phyloP scores from a whole-genome alignment of 30 jellyfish, hydroid and myxozoan species.

The Pseudorhiza aurosa region DNA sequence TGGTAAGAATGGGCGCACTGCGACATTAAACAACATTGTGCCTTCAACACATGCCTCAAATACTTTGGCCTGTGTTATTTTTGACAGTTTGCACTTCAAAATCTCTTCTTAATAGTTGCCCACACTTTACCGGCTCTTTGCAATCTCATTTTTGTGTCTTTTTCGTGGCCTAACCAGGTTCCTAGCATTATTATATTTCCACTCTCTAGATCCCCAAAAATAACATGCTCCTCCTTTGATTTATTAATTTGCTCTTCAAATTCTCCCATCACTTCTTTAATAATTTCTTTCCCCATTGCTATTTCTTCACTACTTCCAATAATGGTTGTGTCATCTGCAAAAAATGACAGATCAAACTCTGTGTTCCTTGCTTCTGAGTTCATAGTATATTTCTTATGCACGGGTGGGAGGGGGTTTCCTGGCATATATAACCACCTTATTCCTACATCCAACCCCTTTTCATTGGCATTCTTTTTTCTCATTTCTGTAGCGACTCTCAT shows the following conservation, averaged over 20 bases:
- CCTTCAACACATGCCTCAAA: background rate
- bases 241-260: background rate
- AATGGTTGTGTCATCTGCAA: background rate
- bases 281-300: background rate
- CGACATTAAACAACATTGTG: background rate
- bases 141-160: background rate
- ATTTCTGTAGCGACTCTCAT: constrained; percentile 4
- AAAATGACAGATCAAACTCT: background rate
- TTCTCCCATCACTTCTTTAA: background rate
- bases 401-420: background rate
- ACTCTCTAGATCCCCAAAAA: constrained; percentile 3
- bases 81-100: background rate
- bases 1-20: background rate
- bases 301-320: background rate
- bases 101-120: background rate
- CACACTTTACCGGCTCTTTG: background rate
- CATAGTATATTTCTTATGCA: background rate
- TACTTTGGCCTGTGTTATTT: background rate
- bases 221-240: background rate
- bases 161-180: background rate
- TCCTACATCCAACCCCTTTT: background rate
- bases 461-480: background rate
- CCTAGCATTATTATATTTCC: background rate
- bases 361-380: background rate
- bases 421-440: background rate